Base-by-base conservation (phyloP, 1,140 invertebrate species). In the Melitaea cinxia region DNA sequence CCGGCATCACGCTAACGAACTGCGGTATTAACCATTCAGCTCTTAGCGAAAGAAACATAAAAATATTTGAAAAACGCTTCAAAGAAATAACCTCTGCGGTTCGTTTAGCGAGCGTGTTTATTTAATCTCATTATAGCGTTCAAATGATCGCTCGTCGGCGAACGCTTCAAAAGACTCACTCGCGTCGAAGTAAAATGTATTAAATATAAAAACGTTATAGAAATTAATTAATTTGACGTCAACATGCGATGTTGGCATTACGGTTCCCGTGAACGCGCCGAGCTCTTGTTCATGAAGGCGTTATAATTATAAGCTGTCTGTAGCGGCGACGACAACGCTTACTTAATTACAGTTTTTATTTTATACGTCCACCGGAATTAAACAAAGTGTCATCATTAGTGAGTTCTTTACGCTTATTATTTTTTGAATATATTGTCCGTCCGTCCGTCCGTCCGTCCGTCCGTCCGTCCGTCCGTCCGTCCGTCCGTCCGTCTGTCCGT, bases 1-100 rank as follows among this genome's bases (percentile, higher is more conserved):
- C 9, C 19, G 19, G 42, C 19, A 47, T 47, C 42, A 14, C 42
- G 19, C 42, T 47, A 47, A 47, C n/a, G 42, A 47, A 47, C 17
- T 21, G 42, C 42, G 14, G 23, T 47, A 47, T 23, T 23, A 17
- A 42, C 37, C 21, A 21, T 47, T 47, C 10, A 47, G 42, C 23
- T 47, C 42, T 17, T 21, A 23, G 42, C 19, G 42, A 45, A 21
- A 45, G 2, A 21, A 7, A 45, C 19, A 45, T 21, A 45, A 19
- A 45, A 47, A 21, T 24, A 23, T 45, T 45, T 45, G 15, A 47
- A 45, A 47, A 47, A 12, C 19, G 19, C 7, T 23, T 47, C 23
- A 12, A 47, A 47, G 10, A 42, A 42, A 42, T 42, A 7, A 42
- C 5, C 4, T 42, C 2, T 14, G 5, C n/a, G 17, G 15, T 2